Conservation (phyloP, 1,140 invertebrate species). For the Lineus longissimus region DNA sequence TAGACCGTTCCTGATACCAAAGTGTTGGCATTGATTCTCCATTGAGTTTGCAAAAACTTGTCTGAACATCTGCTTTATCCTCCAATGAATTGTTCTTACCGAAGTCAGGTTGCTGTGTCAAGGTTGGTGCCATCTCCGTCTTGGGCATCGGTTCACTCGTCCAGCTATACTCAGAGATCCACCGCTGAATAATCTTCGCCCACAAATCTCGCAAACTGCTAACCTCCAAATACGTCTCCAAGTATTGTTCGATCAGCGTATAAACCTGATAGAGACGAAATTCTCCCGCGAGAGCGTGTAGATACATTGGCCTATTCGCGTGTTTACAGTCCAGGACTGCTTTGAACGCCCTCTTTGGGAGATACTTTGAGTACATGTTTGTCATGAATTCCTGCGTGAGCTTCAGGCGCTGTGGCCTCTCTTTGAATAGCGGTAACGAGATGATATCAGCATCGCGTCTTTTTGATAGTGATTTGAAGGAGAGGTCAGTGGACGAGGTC, state of each 20-base stretch:
- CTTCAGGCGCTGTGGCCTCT: conserved; percentile 18
- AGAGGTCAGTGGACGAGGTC: conserved; percentile 35
- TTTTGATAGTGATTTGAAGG: conserved; percentile 26
- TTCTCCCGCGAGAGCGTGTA: conserved; percentile 32
- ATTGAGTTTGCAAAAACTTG: too few relatives aligned
- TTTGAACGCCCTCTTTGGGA: conserved; percentile 22
- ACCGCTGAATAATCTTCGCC: conserved; percentile 33
- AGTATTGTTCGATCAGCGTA: conserved; percentile 25
- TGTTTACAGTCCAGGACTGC: conserved; percentile 21
- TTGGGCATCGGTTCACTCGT: not conserved
- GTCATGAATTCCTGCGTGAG: conserved; percentile 28
- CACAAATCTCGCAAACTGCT: conserved; percentile 33
- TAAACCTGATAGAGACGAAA: conserved; percentile 32
- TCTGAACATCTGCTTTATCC: too few relatives aligned
- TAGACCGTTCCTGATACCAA: too few relatives aligned
- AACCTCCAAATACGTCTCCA: conserved; percentile 22
- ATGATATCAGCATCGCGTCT: conserved; percentile 31
- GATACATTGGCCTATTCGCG: conserved; percentile 30
- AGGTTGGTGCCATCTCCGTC: conserved; percentile 14
- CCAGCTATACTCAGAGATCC: conserved; percentile 43
- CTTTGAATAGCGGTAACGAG: conserved; percentile 22
- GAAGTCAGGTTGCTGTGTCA: not conserved
- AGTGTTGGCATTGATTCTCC: too few relatives aligned
- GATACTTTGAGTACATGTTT: conserved; percentile 19
- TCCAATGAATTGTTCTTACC: not conserved